These are phyloP conservation scores for Notocelia uddmanniana DNA, from an alignment of 2,888 invertebrate genomes.

Conservation along the genomic window DNA sequence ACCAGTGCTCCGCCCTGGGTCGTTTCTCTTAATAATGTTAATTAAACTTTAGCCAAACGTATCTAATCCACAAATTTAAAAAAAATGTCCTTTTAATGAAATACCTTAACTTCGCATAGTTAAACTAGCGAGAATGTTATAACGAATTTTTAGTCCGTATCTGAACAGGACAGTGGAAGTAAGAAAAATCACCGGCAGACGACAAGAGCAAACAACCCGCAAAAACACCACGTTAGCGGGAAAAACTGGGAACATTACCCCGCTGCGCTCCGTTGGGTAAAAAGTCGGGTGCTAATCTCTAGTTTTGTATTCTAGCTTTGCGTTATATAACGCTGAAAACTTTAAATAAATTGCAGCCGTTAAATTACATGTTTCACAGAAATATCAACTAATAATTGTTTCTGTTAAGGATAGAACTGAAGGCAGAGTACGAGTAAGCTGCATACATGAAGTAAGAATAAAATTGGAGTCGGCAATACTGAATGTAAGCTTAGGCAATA, in stretches of 20 bases:
- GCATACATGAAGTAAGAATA: too few species aligned
- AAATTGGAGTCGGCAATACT: too few species aligned
- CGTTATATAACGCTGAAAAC: background rate
- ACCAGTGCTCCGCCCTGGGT: background rate
- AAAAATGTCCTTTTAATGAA: background rate
- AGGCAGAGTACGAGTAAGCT: too few species aligned
- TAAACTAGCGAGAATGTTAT: constrained; percentile 14
- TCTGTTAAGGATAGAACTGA: too few species aligned
- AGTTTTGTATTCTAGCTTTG: background rate
- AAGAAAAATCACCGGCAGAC: constrained; percentile 40
- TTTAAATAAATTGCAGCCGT: background rate
- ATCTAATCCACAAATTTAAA: background rate
- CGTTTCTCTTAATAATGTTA: background rate
- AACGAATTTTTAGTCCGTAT: constrained; percentile 29
- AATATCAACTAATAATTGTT: too few species aligned
- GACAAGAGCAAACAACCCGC: constrained; percentile 41
- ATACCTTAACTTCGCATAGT: background rate
- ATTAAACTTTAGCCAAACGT: background rate
- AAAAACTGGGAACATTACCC: constrained; percentile 40
- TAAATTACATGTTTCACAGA: background rate
- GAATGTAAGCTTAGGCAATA: too few species aligned
- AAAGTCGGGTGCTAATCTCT: constrained; percentile 20
- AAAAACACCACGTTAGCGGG: constrained; percentile 35
- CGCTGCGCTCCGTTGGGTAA: constrained; percentile 25
- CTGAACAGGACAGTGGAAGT: constrained; percentile 33